Evolutionary conservation across 2,797 vertebrate species (phyloP).

Genomic region (Xyrichtys novacula): DNA sequence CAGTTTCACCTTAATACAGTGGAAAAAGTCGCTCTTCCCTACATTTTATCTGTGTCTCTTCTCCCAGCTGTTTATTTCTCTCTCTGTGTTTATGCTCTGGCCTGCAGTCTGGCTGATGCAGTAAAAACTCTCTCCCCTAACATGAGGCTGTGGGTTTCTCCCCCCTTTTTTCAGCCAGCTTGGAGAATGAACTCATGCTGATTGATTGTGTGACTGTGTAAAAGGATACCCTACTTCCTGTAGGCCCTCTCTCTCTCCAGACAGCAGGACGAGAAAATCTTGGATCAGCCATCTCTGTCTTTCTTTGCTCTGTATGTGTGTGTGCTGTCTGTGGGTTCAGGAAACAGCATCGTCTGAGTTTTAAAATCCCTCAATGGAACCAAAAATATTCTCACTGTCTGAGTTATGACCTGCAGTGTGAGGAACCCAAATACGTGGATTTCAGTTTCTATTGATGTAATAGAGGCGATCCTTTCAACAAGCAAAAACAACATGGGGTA

Average conservation of each 20-base stretch:
- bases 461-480: no score
- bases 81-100: constrained; percentile 49
- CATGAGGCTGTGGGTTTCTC: constrained; percentile 35
- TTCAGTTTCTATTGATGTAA: not conserved
- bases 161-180: constrained; percentile 57
- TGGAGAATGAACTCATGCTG: constrained; percentile 84
- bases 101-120: constrained; percentile 53
- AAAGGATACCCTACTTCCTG: constrained; percentile 86
- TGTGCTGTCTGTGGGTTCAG: constrained; percentile 43
- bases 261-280: constrained; percentile 75
- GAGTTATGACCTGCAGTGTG: not conserved
- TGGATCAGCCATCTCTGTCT: constrained; percentile 62
- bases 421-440: not conserved
- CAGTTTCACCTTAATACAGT: constrained; percentile 4
- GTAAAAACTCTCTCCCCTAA: constrained; percentile 56
- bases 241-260: constrained; percentile 67
- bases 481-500: no score
- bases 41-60: constrained; percentile 38
- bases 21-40: constrained; percentile 21
- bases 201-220: constrained; percentile 85
- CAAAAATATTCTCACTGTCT: constrained; percentile 14
- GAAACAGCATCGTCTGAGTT: constrained; percentile 45
- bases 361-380: constrained; percentile 22
- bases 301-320: constrained; percentile 28
- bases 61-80: constrained; percentile 58